These are phyloP conservation scores for Fistularia commersonii DNA, from an alignment of 2,797 vertebrate genomes.

Conservation along the genomic window DNA sequence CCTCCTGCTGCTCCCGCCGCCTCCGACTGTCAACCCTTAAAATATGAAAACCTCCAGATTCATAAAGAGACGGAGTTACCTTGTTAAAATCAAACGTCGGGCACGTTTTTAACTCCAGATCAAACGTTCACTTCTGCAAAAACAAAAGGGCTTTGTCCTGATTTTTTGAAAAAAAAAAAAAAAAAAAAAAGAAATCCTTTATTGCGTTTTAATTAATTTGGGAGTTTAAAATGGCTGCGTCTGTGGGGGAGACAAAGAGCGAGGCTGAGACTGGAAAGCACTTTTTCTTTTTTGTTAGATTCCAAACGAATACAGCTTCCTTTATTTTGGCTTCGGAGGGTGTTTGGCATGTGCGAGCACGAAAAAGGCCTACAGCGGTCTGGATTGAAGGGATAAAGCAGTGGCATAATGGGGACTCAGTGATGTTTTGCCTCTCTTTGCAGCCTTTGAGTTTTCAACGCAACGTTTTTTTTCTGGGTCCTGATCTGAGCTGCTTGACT, in stretches of 20 bases:
- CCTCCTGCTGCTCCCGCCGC: too few species aligned
- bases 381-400: constrained; percentile 36
- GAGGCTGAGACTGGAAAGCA: constrained; percentile 1
- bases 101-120: too few species aligned
- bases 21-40: constrained; percentile 4
- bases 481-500: constrained; percentile 26
- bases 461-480: constrained; percentile 25
- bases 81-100: too few species aligned
- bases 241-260: constrained; percentile 31
- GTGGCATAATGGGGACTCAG: constrained; percentile 30
- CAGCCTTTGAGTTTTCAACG: constrained; percentile 27
- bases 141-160: too few species aligned
- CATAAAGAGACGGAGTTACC: too few species aligned
- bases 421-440: constrained; percentile 22
- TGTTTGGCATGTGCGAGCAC: constrained; percentile 12
- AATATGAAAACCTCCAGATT: too few species aligned
- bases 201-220: constrained; percentile 66
- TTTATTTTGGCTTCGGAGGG: constrained; percentile 35
- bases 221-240: constrained; percentile 16
- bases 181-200: too few species aligned
- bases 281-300: constrained; percentile 18
- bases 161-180: too few species aligned
- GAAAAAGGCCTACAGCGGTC: constrained; percentile 22
- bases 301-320: constrained; percentile 25
- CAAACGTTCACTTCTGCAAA: too few species aligned